Conservation (phyloP, 2,888 invertebrate species). For the Amphipoea oculea region DNA sequence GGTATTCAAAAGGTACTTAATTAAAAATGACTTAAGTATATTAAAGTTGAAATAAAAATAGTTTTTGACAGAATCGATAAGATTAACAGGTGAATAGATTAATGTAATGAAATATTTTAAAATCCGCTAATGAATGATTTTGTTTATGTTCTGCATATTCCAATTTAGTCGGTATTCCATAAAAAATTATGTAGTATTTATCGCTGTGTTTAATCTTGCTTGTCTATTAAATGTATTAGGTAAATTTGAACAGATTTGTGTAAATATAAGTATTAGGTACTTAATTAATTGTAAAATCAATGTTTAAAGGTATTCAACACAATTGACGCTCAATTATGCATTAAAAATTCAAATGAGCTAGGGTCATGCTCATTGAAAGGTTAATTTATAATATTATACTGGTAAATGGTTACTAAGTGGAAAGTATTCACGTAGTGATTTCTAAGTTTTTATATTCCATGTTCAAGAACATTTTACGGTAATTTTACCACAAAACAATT, state of each 20-base stretch:
- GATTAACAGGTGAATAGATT: conserved; percentile 10
- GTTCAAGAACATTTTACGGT: neutral
- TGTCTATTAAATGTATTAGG: neutral
- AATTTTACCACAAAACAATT: neutral
- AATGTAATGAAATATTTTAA: neutral
- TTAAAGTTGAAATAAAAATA: neutral
- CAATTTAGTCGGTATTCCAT: neutral
- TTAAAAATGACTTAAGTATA: neutral
- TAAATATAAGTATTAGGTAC: conserved; percentile 10
- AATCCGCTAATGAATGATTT: neutral
- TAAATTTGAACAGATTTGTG: conserved; percentile 5
- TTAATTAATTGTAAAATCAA: conserved; percentile 30
- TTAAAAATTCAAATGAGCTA: conserved; percentile 22
- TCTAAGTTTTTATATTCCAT: neutral
- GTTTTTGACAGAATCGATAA: conserved; percentile 5
- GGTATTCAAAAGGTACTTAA: neutral
- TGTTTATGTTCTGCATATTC: conserved; percentile 28
- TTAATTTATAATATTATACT: conserved; percentile 26
- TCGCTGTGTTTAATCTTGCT: neutral
- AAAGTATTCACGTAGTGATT: conserved; percentile 5
- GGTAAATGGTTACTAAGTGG: neutral
- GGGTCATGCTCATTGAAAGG: conserved; percentile 44
- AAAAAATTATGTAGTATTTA: conserved; percentile 6
- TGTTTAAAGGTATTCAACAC: conserved; percentile 1
- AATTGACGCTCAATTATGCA: conserved; percentile 32